Percentiles rank a stretch among this genome's conserved stretches.
Evolutionary conservation across 2,113 vertebrate genomes (phyloP).

Genomic region (Bufo bufo): DNA sequence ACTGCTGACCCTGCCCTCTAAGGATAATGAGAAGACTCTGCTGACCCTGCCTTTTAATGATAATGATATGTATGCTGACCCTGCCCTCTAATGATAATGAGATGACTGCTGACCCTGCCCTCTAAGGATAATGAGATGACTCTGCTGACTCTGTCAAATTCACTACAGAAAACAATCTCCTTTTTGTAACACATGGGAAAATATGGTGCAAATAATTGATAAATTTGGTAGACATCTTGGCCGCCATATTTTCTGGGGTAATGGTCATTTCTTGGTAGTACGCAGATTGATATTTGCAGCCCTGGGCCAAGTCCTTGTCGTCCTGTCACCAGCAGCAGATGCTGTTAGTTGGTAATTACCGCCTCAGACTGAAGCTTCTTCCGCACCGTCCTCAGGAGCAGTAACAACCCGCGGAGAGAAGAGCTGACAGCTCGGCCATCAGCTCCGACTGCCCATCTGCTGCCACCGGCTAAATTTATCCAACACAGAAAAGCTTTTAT

Average conservation of each 20-base stretch:
- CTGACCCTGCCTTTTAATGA: background rate
- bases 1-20: background rate
- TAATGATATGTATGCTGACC: background rate
- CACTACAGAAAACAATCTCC: background rate
- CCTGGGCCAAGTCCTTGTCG: background rate
- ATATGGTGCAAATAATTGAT: background rate
- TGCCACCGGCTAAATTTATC: background rate
- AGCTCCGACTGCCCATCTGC: conserved; percentile 10
- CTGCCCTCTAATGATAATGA: background rate
- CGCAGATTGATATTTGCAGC: background rate
- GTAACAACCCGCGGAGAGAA: background rate
- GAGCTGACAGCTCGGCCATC: conserved; percentile 20
- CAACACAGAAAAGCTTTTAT: conserved; percentile 38
- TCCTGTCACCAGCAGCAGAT: conserved; percentile 26
- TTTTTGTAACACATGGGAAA: background rate
- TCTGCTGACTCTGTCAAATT: background rate
- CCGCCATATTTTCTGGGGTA: background rate
- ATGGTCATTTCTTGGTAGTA: background rate
- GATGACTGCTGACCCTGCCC: background rate
- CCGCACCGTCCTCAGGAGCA: too few relatives aligned
- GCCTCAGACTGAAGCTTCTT: conserved; percentile 35
- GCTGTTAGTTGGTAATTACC: conserved; percentile 29
- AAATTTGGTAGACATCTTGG: background rate
- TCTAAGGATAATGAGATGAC: background rate
- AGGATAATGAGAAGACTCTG: background rate